These are phyloP conservation scores for Actinia tenebrosa DNA, from an alignment of 64 coral and sea anemone genomes.

Conservation along the genomic window DNA sequence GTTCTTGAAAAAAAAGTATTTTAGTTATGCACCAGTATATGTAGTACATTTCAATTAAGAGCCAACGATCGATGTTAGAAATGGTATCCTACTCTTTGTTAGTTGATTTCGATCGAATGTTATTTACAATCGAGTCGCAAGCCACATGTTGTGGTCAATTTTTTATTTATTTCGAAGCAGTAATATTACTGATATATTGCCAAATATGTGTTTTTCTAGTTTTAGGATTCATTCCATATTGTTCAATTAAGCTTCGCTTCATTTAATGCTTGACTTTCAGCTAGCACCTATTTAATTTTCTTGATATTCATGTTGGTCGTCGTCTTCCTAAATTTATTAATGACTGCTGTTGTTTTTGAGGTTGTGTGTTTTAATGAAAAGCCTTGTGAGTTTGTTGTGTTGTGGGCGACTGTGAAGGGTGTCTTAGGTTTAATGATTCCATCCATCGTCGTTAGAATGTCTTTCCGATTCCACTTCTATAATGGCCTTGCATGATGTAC, in stretches of 20 bases:
- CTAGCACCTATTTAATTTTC: slow-evolving; percentile 15
- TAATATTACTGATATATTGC: neutral
- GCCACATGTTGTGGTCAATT: slow-evolving; percentile 15
- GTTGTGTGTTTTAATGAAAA: slow-evolving; percentile 9
- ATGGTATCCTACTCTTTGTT: slow-evolving; percentile 2
- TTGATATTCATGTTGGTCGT: neutral
- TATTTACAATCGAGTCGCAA: slow-evolving; percentile 7
- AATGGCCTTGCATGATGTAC: slow-evolving; percentile 9
- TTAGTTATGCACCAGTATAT: neutral
- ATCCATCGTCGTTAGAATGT: neutral
- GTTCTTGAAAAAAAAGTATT: neutral
- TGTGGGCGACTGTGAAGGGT: slow-evolving; percentile 7
- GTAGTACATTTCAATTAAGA: neutral
- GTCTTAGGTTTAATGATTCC: slow-evolving; percentile 4
- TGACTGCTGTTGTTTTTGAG: slow-evolving; percentile 19
- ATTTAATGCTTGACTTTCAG: slow-evolving; percentile 6
- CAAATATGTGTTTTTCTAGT: neutral
- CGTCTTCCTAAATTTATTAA: neutral
- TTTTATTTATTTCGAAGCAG: neutral
- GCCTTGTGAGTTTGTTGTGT: slow-evolving; percentile 2
- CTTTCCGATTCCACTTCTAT: slow-evolving; percentile 21
- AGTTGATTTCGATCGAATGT: neutral
- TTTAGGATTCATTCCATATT: neutral
- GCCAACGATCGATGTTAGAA: neutral
- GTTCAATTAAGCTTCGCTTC: slow-evolving; percentile 1